A percentile compares a stretch with the other conserved stretches of the same genome.
These are phyloP conservation scores for Neolamprologus caudopunctatus DNA, from an alignment of 2,113 vertebrate species.

Conservation along the genomic window DNA sequence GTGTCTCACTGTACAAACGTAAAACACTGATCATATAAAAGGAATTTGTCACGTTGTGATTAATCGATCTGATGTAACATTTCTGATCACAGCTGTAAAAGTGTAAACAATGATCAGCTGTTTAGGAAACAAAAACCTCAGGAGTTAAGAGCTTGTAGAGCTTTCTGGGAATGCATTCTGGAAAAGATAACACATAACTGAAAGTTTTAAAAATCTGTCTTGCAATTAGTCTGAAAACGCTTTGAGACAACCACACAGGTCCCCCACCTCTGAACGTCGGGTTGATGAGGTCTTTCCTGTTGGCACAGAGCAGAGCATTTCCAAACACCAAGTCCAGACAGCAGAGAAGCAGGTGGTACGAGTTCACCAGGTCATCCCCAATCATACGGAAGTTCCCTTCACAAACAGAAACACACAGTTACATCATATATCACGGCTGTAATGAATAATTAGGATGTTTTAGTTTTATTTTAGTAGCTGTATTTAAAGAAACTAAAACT, in stretches of 20 bases:
- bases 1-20: not conserved
- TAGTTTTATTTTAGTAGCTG: accelerated
- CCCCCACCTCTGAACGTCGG: constrained; percentile 83
- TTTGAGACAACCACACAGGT: not conserved
- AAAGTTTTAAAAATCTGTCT: accelerated
- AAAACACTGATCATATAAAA: not conserved
- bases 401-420: not conserved
- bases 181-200: not conserved
- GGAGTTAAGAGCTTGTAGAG: not conserved
- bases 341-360: constrained; percentile 97
- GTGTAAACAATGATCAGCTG: not conserved
- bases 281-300: constrained; percentile 89
- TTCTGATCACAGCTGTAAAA: not conserved
- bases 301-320: constrained; percentile 83
- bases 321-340: constrained; percentile 94
- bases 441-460: not conserved
- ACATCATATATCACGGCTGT: not conserved
- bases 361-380: constrained; percentile 97
- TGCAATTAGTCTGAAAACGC: not conserved
- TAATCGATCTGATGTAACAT: not conserved
- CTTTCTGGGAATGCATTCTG: no score
- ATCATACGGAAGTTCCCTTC: constrained; percentile 97
- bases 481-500: not conserved
- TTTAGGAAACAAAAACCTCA: accelerated
- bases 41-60: not conserved